Evolutionary conservation across 64 coral and sea anemone genomes (phyloP), one percentile per base, ranked within the genome.

Genomic region (Dendrophyllia cribrosa): DNA sequence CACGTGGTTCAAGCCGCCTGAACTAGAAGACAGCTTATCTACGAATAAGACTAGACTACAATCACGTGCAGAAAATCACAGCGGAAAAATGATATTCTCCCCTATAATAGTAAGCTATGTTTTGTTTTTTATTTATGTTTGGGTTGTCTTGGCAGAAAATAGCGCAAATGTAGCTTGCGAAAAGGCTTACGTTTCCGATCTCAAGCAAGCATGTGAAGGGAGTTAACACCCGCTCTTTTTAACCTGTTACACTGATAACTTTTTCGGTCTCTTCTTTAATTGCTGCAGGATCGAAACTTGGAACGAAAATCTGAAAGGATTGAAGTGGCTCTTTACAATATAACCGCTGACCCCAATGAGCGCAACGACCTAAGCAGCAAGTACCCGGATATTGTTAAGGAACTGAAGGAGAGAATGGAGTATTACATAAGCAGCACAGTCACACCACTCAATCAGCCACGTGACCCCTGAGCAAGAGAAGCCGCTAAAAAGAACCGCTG

Each of bases 1-100:
- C 26, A 94, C 86, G 62, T 94, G 92, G 92, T 94, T 84, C 66
- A 94, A 89, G 22, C 92, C 92, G 6, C 92, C 92, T 66, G 92
- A 94, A 49, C 19, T 94, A 4, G 58, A 60, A 15, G 78, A 67
- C 4, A 62, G 56, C 12, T 69, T 69, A 58, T 58, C 6, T 20
- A 69, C 5, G 21, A 9, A 24, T 20, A 69, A 2, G 6, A 24
- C 9, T 58, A 9, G 55, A 58, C 4, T 24, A 24, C 21, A 22
- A 11, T 8, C 21, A 3, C 7, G 20, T 26, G 66, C 20, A n/a
- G 66, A 69, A 24, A 9, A 69, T 15, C 34, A 34, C 14, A 70
- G 66, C 6, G 66, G 17, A 70, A 15, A 17, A 26, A 2, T 72
- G 70, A 43, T 3, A 3, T 72, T 34, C 25, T 23, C 12, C 70